phyloP scores from a whole-genome alignment of 2,888 invertebrate species.

The Arge pagana region DNA sequence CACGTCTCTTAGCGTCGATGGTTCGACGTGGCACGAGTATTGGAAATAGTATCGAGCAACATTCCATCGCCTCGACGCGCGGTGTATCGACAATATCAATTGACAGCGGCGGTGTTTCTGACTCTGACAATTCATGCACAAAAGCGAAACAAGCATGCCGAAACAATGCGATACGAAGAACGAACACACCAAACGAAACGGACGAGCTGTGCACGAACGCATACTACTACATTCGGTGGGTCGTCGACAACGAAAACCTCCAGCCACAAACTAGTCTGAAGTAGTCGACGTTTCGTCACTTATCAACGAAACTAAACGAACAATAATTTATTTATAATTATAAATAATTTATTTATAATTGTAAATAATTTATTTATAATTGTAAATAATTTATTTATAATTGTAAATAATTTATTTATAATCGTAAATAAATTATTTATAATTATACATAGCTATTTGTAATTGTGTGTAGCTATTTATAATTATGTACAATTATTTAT shows the following conservation, averaged over 20 bases:
- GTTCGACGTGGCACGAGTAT: conserved; percentile 44
- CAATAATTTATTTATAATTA: no score
- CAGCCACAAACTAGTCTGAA: no score
- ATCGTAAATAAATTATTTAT: no score
- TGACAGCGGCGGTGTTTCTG: conserved; percentile 42
- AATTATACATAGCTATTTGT: no score
- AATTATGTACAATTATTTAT: no score
- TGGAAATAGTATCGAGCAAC: conserved; percentile 36
- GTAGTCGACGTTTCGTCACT: no score
- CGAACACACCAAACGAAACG: neutral
- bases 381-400: no score
- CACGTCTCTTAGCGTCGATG: conserved; percentile 49
- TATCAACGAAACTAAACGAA: no score
- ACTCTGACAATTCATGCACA: conserved; percentile 48
- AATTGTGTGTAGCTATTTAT: no score
- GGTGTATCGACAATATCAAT: conserved; percentile 42
- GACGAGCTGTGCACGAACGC: conserved; percentile 27
- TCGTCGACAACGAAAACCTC: conserved; percentile 37
- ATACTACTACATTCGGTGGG: conserved; percentile 51
- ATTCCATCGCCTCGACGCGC: conserved; percentile 39
- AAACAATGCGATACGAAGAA: neutral
- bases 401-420: no score
- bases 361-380: no score
- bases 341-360: no score
- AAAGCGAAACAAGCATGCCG: conserved; percentile 42